Conservation (phyloP, 2,113 vertebrate genomes). For the Suncus etruscus region DNA sequence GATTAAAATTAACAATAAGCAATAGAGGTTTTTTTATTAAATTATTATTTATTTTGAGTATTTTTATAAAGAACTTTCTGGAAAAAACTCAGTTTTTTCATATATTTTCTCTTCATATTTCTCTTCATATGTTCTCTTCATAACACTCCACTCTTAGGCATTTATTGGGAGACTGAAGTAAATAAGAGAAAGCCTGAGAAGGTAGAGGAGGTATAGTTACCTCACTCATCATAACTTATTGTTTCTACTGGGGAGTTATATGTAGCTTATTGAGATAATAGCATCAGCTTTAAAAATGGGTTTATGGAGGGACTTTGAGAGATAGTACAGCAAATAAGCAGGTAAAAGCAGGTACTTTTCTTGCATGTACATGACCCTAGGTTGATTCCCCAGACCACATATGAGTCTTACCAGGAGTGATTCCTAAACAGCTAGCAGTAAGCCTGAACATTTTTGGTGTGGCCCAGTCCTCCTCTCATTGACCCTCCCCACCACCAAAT, state of each 20-base stretch:
- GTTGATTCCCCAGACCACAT: no score
- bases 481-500: no score
- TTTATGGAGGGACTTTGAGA: no score
- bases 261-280: background rate
- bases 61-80: background rate
- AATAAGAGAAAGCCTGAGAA: background rate
- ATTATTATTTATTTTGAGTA: constrained; percentile 4
- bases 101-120: background rate
- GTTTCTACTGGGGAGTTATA: background rate
- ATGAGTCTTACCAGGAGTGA: no score
- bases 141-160: background rate
- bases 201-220: background rate
- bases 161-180: background rate
- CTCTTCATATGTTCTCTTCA: background rate
- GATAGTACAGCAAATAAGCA: no score
- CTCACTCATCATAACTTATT: background rate
- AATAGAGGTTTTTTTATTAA: background rate
- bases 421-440: no score
- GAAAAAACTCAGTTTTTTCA: background rate
- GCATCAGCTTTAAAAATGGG: background rate
- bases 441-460: no score
- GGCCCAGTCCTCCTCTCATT: no score
- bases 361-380: no score
- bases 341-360: no score
- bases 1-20: constrained; percentile 20